A percentile compares a stretch with the other conserved stretches of the same genome.
These are phyloP conservation scores for Henricia sp. DNA, from an alignment of 53 echinoderm and acorn worm species.

Conservation along the genomic window DNA sequence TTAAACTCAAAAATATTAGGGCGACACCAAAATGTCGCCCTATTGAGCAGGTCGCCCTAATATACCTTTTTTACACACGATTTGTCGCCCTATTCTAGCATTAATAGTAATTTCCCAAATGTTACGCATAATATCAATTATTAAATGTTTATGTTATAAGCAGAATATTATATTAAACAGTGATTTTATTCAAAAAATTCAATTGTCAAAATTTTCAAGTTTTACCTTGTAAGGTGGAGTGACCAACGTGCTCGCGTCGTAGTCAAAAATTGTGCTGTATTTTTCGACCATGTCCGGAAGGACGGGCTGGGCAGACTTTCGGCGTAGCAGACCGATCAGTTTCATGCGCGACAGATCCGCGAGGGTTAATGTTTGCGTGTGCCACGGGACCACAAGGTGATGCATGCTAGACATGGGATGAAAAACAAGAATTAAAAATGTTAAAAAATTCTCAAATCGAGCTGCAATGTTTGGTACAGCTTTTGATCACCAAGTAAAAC, in stretches of 20 bases:
- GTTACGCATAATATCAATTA: no score
- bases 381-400: slow-evolving; percentile 94
- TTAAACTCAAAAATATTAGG: no score
- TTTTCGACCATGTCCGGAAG: slow-evolving; percentile 76
- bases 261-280: slow-evolving; percentile 83
- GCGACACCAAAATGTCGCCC: no score
- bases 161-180: no score
- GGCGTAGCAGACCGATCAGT: slow-evolving; percentile 79
- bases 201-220: slow-evolving; percentile 1
- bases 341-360: slow-evolving; percentile 85
- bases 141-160: no score
- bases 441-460: not conserved
- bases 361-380: slow-evolving; percentile 78
- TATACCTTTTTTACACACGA: no score
- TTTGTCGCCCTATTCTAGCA: no score
- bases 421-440: not conserved
- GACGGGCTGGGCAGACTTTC: slow-evolving; percentile 65
- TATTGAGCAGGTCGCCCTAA: no score
- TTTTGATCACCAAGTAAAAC: no score
- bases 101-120: no score
- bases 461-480: not conserved
- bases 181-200: no score
- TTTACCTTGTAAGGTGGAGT: slow-evolving; percentile 88
- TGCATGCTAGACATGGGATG: slow-evolving; percentile 64
- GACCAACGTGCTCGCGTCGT: slow-evolving; percentile 70